Percentiles rank a stretch among this genome's conserved stretches.
Evolutionary conservation across 2,797 vertebrate genomes (phyloP).

Genomic region (Masticophis lateralis): DNA sequence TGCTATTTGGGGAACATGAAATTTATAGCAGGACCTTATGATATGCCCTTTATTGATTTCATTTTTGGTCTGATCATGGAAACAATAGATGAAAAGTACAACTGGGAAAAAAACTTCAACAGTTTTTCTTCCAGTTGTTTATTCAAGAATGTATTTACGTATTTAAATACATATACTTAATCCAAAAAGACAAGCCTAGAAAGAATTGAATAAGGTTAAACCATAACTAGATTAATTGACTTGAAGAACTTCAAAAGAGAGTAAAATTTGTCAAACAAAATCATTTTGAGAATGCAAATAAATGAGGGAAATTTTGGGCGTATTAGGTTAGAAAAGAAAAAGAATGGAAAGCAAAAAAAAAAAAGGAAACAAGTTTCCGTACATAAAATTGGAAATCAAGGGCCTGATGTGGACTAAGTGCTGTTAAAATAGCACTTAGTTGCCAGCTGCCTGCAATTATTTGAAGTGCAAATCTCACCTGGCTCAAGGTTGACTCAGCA

Average conservation of each 20-base stretch:
- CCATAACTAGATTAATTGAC: not conserved
- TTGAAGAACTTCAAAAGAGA: not conserved
- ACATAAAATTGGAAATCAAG: not conserved
- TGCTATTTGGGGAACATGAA: not conserved
- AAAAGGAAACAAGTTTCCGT: not conserved
- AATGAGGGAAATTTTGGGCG: not conserved
- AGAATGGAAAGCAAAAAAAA: not conserved
- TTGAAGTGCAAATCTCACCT: no score
- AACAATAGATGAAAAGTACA: not conserved
- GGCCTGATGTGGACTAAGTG: no score
- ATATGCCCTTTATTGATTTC: not conserved
- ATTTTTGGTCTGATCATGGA: not conserved
- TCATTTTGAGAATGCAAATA: not conserved
- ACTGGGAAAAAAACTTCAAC: not conserved
- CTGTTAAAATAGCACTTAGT: no score
- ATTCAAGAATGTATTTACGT: no score
- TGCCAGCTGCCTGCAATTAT: no score
- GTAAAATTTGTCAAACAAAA: not conserved
- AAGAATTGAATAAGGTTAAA: not conserved
- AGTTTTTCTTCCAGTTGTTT: not conserved
- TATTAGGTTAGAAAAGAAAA: not conserved
- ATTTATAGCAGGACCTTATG: not conserved
- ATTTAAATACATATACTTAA: not conserved
- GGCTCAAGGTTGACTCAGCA: no score
- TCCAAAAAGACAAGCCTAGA: not conserved